Conservation (phyloP, 2,888 invertebrate genomes). For the Lysandra coridon region DNA sequence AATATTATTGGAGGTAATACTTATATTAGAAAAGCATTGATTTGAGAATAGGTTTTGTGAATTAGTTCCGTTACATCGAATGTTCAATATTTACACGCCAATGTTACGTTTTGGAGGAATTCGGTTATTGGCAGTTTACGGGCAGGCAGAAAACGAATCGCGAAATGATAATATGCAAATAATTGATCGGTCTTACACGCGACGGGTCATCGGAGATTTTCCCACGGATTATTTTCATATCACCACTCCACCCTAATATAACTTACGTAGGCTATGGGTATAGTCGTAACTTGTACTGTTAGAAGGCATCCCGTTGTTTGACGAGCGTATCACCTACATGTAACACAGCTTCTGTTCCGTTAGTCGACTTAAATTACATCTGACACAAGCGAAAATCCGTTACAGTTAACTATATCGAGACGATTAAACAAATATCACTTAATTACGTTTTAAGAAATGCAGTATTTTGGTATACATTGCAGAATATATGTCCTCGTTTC, state of each 20-base stretch:
- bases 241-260: conserved; percentile 55
- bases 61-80: conserved; percentile 47
- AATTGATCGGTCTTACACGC: conserved; percentile 20
- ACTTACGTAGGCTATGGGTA: conserved; percentile 76
- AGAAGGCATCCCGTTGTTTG: conserved; percentile 78
- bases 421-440: conserved; percentile 59
- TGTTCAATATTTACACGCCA: conserved; percentile 12
- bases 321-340: conserved; percentile 68
- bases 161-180: conserved; percentile 41
- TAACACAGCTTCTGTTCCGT: conserved; percentile 71
- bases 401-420: conserved; percentile 50
- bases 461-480: conserved; percentile 80
- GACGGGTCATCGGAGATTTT: not conserved
- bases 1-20: conserved; percentile 77
- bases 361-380: conserved; percentile 56
- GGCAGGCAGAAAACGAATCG: conserved; percentile 40
- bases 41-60: conserved; percentile 72
- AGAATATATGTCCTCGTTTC: conserved; percentile 64
- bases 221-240: conserved; percentile 34
- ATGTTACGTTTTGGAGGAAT: conserved; percentile 16
- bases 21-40: conserved; percentile 66
- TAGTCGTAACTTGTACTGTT: conserved; percentile 48
- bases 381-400: conserved; percentile 67
- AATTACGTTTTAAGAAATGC: conserved; percentile 71
- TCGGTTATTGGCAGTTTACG: conserved; percentile 42